Evolutionary conservation across 2,888 invertebrate genomes (phyloP).

Genomic region (Dryomyza anilis): DNA sequence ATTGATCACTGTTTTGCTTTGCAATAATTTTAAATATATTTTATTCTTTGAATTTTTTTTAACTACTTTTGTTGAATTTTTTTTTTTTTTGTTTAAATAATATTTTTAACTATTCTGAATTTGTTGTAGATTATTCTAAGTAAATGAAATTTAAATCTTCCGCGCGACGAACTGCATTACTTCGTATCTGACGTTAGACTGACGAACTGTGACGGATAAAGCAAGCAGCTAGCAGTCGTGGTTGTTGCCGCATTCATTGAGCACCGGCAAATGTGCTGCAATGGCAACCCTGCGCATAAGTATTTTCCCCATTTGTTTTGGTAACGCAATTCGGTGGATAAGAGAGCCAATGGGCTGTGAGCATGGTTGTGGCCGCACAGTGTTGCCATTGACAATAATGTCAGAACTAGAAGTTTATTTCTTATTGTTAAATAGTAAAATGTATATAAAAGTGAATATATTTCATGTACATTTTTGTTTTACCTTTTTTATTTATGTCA

Average conservation of each 20-base stretch:
- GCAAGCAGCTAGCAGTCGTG: too few relatives aligned
- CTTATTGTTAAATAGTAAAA: too few relatives aligned
- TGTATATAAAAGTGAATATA: too few relatives aligned
- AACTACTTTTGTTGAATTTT: neutral
- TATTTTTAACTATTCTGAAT: constrained; percentile 23
- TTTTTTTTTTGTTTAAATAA: neutral
- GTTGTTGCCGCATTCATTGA: neutral
- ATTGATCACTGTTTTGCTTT: too few relatives aligned
- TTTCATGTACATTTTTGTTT: too few relatives aligned
- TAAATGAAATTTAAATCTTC: constrained; percentile 40
- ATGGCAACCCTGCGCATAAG: constrained; percentile 29
- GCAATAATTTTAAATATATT: too few relatives aligned
- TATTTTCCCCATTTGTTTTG: constrained; percentile 51
- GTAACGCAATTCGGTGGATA: constrained; percentile 47
- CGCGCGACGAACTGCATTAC: constrained; percentile 58
- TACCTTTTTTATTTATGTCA: too few relatives aligned
- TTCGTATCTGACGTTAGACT: constrained; percentile 60
- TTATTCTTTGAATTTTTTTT: too few relatives aligned
- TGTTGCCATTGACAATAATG: neutral
- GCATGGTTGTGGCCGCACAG: neutral
- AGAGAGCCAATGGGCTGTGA: neutral
- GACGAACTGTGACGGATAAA: constrained; percentile 49
- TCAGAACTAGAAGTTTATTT: neutral
- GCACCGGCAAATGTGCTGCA: constrained; percentile 29
- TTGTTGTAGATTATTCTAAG: constrained; percentile 35